Conservation (phyloP, 2,888 invertebrate genomes). For the Euzophera pinguis region DNA sequence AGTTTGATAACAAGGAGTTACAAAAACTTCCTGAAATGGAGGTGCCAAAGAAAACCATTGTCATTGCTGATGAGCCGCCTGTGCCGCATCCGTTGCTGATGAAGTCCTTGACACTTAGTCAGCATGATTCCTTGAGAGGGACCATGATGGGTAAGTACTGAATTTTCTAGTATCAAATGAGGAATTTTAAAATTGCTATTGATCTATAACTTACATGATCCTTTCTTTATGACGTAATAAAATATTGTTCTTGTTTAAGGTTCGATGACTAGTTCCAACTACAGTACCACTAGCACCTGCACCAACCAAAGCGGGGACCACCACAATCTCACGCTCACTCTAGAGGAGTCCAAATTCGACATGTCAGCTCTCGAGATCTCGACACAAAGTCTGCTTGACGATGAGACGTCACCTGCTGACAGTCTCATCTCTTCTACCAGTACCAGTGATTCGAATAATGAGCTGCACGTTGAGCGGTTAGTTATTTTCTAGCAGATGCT, state of each 20-base stretch:
- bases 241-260: constrained; percentile 36
- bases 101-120: constrained; percentile 70
- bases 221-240: neutral
- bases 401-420: constrained; percentile 91
- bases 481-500: neutral
- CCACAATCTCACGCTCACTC: constrained; percentile 80
- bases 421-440: constrained; percentile 84
- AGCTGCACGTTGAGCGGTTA: constrained; percentile 55
- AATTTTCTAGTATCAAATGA: neutral
- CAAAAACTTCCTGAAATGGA: constrained; percentile 39
- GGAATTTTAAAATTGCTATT: neutral
- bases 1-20: constrained; percentile 50
- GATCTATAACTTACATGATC: neutral
- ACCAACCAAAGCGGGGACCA: constrained; percentile 70
- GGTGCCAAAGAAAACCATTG: constrained; percentile 61
- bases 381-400: constrained; percentile 85
- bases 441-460: constrained; percentile 81
- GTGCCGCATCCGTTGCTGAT: constrained; percentile 71
- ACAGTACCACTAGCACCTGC: constrained; percentile 73
- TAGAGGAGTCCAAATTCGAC: constrained; percentile 88
- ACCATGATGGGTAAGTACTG: constrained; percentile 66
- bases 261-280: constrained; percentile 76
- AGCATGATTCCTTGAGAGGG: constrained; percentile 62
- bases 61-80: constrained; percentile 64
- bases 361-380: constrained; percentile 85